Base-by-base conservation (phyloP, 2,113 vertebrate genomes). In the Plecotus auritus region DNA sequence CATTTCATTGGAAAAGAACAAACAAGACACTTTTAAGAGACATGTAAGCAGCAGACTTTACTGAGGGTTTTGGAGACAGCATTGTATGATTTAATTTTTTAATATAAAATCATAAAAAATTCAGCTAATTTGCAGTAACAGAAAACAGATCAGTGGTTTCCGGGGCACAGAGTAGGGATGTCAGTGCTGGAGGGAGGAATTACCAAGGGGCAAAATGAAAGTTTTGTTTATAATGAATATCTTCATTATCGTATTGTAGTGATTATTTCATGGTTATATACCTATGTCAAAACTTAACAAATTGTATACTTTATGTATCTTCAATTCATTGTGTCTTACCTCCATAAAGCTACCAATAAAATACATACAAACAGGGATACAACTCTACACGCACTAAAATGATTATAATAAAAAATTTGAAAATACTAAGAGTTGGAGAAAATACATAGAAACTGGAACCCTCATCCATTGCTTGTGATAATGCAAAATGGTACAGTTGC, bases 401-500 rank as follows among this genome's bases (percentile, higher is more conserved):
- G 54, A 56, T 13, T 72, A 35, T 37, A 64, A 66, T 72, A 86
- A 89, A 92, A 91, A 37, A 3, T 49, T 16, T 32, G 20, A 85
- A 88, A 95, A 59, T 66, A 80, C 9, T 56, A 85, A 95, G 54
- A 40, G 9, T 54, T 90, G 54, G 54, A 83, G 81, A 87, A 92
- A 93, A 92, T 80, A 28, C 61, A 4, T 83, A 42, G 70, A 64
- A 87, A 20, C 30, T 28, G 2, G 22, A 92, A 54, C 18, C 20
- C 8, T 92, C 20, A 32, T 49, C 35, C 11, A 78, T 66, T 81
- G 23, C 28, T 88, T 80, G 37, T 83, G 35, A 13, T 32, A 26
- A 30, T 76, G 32, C 28, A 67, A 89, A 85, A 67, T 66, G 17
- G 14, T 45, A 45, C 16, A 72, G n/a, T 73, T 69, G 73, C 45